phyloP scores from a whole-genome alignment of 2,888 invertebrate genomes.

The Sturmia bella region DNA sequence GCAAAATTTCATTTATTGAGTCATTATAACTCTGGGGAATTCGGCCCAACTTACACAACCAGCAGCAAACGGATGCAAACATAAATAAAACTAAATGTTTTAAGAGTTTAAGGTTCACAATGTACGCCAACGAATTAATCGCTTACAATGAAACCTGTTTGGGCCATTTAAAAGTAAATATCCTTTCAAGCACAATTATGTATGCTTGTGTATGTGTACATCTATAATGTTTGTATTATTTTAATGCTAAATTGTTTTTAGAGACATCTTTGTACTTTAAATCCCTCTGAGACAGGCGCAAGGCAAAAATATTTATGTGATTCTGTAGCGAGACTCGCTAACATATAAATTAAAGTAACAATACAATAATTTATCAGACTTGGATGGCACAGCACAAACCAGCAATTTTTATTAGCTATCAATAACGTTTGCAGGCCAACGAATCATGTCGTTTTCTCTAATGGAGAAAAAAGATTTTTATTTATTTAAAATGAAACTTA shows the following conservation, averaged over 20 bases:
- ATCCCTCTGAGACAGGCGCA: conserved; percentile 15
- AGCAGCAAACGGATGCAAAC: conserved; percentile 2
- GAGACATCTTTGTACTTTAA: background rate
- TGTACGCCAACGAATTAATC: background rate
- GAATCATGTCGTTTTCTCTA: conserved; percentile 71
- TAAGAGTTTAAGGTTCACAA: background rate
- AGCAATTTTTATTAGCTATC: conserved; percentile 75
- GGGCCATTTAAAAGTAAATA: no score
- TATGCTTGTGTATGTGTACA: no score
- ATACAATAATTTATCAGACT: conserved; percentile 46
- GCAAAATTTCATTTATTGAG: conserved; percentile 62
- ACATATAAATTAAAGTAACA: background rate
- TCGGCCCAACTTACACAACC: conserved; percentile 25
- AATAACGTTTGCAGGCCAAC: conserved; percentile 73
- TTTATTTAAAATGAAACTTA: conserved; percentile 30
- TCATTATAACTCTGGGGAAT: conserved; percentile 53
- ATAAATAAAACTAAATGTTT: background rate
- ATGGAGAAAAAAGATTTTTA: conserved; percentile 33
- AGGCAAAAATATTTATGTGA: conserved; percentile 24
- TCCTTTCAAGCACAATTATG: no score
- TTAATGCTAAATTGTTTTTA: no score
- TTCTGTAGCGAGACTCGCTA: background rate
- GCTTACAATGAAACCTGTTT: background rate
- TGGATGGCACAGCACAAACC: conserved; percentile 71
- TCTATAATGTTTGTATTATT: no score